Conservation (phyloP, 2,888 invertebrate species). For the Thysanoteuthis rhombus region DNA sequence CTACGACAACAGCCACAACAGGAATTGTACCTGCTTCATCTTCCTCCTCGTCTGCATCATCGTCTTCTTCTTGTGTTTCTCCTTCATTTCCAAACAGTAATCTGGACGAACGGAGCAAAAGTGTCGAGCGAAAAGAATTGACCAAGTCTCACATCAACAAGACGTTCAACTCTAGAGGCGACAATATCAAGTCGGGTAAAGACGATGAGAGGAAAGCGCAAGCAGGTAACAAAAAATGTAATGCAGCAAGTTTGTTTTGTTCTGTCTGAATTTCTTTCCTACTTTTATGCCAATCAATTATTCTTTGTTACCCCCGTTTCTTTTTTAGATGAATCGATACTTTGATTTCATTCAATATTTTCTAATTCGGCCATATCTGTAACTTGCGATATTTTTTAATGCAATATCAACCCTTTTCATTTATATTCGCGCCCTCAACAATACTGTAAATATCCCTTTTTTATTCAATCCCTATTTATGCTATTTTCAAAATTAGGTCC, state of each 20-base stretch:
- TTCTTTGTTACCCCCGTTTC: too few relatives aligned
- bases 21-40: background rate
- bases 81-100: background rate
- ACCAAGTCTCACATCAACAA: background rate
- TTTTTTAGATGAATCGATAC: too few relatives aligned
- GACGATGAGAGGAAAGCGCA: conserved; percentile 32
- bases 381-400: too few relatives aligned
- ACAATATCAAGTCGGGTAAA: background rate
- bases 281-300: too few relatives aligned
- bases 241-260: background rate
- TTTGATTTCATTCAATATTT: too few relatives aligned
- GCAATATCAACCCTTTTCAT: too few relatives aligned
- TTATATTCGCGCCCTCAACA: too few relatives aligned
- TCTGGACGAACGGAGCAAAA: background rate
- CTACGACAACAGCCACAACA: background rate
- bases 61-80: background rate
- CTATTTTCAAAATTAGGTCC: too few relatives aligned
- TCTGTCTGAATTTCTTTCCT: background rate
- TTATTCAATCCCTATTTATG: too few relatives aligned
- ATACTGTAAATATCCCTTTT: too few relatives aligned
- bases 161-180: background rate
- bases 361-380: too few relatives aligned
- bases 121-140: background rate
- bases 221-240: conserved; percentile 29
- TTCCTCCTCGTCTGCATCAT: background rate